phyloP scores from a whole-genome alignment of 1,140 invertebrate genomes.

The Lordiphosa clarofinis region DNA sequence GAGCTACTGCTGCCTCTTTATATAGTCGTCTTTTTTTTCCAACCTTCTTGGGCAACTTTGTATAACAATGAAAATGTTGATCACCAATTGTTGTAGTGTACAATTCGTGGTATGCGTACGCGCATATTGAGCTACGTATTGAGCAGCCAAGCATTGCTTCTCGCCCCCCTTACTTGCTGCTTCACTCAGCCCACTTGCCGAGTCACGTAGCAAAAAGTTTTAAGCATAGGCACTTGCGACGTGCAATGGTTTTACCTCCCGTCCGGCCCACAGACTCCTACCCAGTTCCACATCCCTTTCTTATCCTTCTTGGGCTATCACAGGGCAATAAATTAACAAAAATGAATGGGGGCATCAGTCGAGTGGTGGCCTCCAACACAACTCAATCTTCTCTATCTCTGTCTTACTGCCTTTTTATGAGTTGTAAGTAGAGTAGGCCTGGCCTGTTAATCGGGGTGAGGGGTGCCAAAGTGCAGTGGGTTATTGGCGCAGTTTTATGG shows the following conservation, averaged over 20 bases:
- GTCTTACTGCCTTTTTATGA: conserved; percentile 36
- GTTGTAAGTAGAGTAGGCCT: conserved; percentile 48
- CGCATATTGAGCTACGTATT: conserved; percentile 70
- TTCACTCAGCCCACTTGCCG: conserved; percentile 50
- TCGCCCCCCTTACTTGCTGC: conserved; percentile 10
- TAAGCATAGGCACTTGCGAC: conserved; percentile 75
- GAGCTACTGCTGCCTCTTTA: no score
- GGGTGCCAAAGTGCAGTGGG: conserved; percentile 63
- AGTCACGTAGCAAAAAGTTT: conserved; percentile 77
- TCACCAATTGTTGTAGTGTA: conserved; percentile 6
- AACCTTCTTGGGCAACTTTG: no score
- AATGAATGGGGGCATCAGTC: conserved; percentile 54
- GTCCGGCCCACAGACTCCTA: neutral
- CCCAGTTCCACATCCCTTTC: neutral
- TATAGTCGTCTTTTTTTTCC: no score
- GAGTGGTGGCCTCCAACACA: conserved; percentile 35
- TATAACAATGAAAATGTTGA: no score
- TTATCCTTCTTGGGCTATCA: conserved; percentile 56
- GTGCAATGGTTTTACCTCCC: conserved; percentile 52
- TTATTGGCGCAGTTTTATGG: conserved; percentile 74
- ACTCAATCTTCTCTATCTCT: conserved; percentile 29
- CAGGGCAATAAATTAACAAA: conserved; percentile 71
- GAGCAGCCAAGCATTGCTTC: conserved; percentile 25
- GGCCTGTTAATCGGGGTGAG: conserved; percentile 16
- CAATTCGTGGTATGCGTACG: conserved; percentile 48